Evolutionary conservation across 2,888 invertebrate species (phyloP).

Genomic region (Biston betularia): DNA sequence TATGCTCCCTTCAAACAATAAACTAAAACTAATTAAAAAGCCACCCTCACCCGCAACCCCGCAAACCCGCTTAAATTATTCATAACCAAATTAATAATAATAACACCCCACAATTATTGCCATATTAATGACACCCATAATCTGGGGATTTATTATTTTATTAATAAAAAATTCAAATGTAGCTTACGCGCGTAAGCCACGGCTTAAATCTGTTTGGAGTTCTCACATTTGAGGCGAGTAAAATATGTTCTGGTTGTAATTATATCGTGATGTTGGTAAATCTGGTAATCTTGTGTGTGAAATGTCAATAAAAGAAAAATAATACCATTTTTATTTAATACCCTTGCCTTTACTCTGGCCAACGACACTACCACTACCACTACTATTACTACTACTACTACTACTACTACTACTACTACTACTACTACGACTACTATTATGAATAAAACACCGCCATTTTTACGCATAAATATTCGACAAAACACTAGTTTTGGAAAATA

Average conservation of each 20-base stretch:
- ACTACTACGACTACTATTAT: too few species aligned
- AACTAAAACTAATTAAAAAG: slow-evolving; percentile 15
- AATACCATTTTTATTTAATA: not conserved
- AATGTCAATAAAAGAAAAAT: slow-evolving; percentile 58
- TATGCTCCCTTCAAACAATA: slow-evolving; percentile 19
- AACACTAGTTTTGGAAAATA: too few species aligned
- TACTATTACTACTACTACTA: too few species aligned
- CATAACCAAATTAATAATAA: slow-evolving; percentile 80
- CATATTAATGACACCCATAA: slow-evolving; percentile 64
- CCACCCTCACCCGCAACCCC: slow-evolving; percentile 39
- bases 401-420: too few species aligned
- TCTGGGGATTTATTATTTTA: slow-evolving; percentile 64
- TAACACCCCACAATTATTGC: slow-evolving; percentile 65
- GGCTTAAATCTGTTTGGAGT: slow-evolving; percentile 75
- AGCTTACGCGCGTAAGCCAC: slow-evolving; percentile 73
- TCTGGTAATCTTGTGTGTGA: slow-evolving; percentile 62
- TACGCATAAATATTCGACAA: too few species aligned
- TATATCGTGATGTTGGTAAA: slow-evolving; percentile 19
- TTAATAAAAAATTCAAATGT: slow-evolving; percentile 85
- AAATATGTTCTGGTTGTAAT: slow-evolving; percentile 15
- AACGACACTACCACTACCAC: too few species aligned
- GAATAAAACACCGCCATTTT: too few species aligned
- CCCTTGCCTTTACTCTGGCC: too few species aligned
- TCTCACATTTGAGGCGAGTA: slow-evolving; percentile 21
- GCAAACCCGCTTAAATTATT: slow-evolving; percentile 82